Evolutionary conservation across 2,113 vertebrate genomes (phyloP), one percentile per base, ranked within the genome.

Genomic region (Carollia perspicillata): DNA sequence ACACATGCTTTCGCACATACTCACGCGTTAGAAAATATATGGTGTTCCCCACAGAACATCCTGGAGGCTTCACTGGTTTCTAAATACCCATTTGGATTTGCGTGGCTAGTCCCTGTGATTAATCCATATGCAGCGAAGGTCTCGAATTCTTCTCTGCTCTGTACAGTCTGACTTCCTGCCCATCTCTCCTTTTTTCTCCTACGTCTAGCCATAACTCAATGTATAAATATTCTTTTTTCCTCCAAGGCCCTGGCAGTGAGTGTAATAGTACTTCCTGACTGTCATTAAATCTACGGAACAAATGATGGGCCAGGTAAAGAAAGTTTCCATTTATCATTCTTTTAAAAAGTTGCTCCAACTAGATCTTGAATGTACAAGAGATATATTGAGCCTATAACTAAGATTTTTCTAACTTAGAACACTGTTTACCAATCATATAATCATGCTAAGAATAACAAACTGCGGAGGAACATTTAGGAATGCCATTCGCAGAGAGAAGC

Each of bases 81-180:
- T 96, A 97, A 97, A 98, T 97, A 42, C 96, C 98, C 97, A 55
- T 97, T 96, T 84, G 97, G 98, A 95, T 95, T 72, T 97, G 96
- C 80, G 80, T 96, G 98, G 97, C 97, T 98, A 95, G 97, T 68
- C 95, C 96, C 86, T 17, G 75, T 83, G 97, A 97, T 98, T 96
- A 97, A 98, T 83, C 77, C 0, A 28, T 0, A 37, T 53, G 47
- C 3, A 37, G 80, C 49, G 26, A 96, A 97, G 93, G 94, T 40
- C 93, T 98, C 93, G 66, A 74, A 97, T 97, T 96, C 93, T 95
- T 97, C 97, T 97, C 95, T 96, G 93, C 90, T 84, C 92, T 58
- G 12, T 47, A 72, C 5, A 66, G 14, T 79, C 94, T 51, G 14
- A 95, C 94, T 93, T 53, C 17, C 66, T 93, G 91, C 65, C 88